phyloP scores from a whole-genome alignment of 2,113 vertebrate genomes.

The Carettochelys insculpta region DNA sequence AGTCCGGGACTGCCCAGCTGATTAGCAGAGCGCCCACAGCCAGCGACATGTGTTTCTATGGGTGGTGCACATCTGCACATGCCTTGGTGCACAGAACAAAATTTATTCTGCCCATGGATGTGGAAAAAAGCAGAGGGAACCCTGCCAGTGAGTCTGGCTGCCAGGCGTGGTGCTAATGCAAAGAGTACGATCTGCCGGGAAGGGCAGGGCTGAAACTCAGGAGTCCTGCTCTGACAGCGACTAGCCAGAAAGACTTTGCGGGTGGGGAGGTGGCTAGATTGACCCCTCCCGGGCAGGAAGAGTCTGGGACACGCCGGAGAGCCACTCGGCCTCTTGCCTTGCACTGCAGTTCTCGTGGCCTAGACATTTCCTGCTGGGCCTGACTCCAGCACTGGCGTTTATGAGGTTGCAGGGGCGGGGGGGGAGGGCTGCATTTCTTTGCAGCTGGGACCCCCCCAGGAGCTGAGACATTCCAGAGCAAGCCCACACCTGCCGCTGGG shows the following conservation, averaged over 20 bases:
- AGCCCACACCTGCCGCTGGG: not conserved
- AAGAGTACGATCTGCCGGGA: not conserved
- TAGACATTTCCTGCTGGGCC: not conserved
- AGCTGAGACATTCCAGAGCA: not conserved
- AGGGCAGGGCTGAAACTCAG: not conserved
- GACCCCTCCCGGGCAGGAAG: not conserved
- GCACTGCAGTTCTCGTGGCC: not conserved
- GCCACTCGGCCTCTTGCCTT: not conserved
- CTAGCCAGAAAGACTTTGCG: not conserved
- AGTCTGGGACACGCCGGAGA: not conserved
- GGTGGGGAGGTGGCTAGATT: not conserved
- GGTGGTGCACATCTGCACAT: too few species aligned
- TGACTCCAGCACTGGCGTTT: not conserved
- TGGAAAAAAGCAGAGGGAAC: too few species aligned
- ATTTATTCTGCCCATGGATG: too few species aligned
- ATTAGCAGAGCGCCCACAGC: too few species aligned
- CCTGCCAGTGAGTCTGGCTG: too few species aligned
- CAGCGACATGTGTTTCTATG: too few species aligned
- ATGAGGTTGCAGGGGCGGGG: too few species aligned
- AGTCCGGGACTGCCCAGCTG: too few species aligned
- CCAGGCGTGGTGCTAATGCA: not conserved
- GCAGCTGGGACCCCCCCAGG: not conserved
- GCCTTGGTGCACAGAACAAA: too few species aligned
- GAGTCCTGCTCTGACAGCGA: not conserved
- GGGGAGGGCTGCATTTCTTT: not conserved